Percentiles rank a stretch among this genome's conserved stretches.
These are phyloP conservation scores for Brachirus orientalis DNA, from an alignment of 2,113 vertebrate species.

Conservation along the genomic window DNA sequence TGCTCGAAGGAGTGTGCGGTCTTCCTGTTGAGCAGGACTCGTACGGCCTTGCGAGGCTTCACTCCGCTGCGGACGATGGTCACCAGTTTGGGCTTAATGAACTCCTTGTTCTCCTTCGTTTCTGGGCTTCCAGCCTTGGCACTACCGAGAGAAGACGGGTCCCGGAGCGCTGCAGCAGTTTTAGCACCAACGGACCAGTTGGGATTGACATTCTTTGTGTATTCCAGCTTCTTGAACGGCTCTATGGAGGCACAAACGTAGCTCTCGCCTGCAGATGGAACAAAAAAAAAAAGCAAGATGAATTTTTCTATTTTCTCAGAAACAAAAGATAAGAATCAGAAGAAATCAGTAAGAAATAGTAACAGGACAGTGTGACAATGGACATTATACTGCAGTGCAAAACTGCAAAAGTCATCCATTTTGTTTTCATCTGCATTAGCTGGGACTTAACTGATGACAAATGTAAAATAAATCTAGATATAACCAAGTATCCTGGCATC, in stretches of 20 bases:
- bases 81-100: slow-evolving; percentile 96
- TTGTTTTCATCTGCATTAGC: background rate
- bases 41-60: slow-evolving; percentile 94
- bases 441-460: background rate
- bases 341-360: background rate
- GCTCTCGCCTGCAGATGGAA: slow-evolving; percentile 87
- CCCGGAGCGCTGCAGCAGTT: slow-evolving; percentile 81
- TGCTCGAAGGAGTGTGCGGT: slow-evolving; percentile 98
- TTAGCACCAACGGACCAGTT: slow-evolving; percentile 95
- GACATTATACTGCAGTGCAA: too few relatives aligned
- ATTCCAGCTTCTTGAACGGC: slow-evolving; percentile 95
- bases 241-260: slow-evolving; percentile 98
- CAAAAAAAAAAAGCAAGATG: slow-evolving; percentile 36
- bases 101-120: slow-evolving; percentile 90
- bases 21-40: slow-evolving; percentile 98
- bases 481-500: too few relatives aligned
- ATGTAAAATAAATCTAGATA: slow-evolving; percentile 5
- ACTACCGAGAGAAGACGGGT: slow-evolving; percentile 87
- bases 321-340: background rate
- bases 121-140: slow-evolving; percentile 85
- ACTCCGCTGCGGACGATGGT: slow-evolving; percentile 97
- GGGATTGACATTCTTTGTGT: slow-evolving; percentile 98
- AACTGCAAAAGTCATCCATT: background rate
- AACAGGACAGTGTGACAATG: background rate
- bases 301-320: background rate